Conservation (phyloP, 2,797 vertebrate genomes). For the Micrastur ruficollis region DNA sequence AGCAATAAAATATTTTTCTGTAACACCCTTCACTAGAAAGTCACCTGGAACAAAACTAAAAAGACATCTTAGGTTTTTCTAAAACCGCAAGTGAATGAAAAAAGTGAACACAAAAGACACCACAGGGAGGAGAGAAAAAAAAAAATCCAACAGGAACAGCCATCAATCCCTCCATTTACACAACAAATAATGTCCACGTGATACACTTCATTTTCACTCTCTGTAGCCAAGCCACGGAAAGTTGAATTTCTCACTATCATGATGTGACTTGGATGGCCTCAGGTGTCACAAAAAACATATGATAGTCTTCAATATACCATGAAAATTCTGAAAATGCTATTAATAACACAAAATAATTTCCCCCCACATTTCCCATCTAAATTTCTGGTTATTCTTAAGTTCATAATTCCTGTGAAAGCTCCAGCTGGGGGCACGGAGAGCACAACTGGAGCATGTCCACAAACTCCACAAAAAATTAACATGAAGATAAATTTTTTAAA, state of each 20-base stretch:
- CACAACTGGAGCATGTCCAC: background rate
- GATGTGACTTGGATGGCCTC: background rate
- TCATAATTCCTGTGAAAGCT: background rate
- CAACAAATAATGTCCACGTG: background rate
- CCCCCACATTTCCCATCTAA: background rate
- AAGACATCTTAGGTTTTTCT: background rate
- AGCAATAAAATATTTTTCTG: background rate
- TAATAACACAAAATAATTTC: background rate
- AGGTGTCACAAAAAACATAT: rapidly evolving
- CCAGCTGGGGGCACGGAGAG: rapidly evolving
- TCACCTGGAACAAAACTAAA: background rate
- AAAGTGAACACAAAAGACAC: background rate
- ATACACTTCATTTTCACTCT: background rate
- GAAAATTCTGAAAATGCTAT: background rate
- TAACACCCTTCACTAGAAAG: background rate
- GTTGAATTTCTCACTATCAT: background rate
- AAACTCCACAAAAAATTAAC: background rate
- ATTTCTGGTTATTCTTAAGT: background rate
- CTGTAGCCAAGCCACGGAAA: background rate
- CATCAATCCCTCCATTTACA: background rate
- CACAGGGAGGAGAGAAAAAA: background rate
- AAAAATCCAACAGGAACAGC: background rate
- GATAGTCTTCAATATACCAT: background rate
- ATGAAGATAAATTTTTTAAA: background rate
- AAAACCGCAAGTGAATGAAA: background rate